phyloP scores from a whole-genome alignment of 2,113 vertebrate species.

The Gymnocephalus cernua region DNA sequence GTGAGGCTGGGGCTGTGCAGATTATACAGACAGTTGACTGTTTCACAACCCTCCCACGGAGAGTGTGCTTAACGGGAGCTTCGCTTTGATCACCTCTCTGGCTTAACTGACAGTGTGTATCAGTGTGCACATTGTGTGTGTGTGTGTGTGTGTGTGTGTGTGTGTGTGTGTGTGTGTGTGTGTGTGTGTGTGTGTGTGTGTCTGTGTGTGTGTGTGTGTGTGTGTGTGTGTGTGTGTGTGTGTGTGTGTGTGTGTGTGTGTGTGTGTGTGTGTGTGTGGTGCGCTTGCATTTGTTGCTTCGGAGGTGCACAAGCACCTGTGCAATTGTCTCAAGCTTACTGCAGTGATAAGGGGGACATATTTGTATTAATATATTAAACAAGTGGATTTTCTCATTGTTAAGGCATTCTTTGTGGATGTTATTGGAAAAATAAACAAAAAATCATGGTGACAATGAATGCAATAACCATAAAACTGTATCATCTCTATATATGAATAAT shows the following conservation, averaged over 20 bases:
- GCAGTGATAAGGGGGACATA: conserved; percentile 9
- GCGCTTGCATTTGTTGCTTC: conserved; percentile 19
- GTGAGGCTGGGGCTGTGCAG: conserved; percentile 40
- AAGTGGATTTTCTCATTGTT: neutral
- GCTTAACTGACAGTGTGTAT: conserved; percentile 63
- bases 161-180: conserved; percentile 23
- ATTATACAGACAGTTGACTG: conserved; percentile 73
- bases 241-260: conserved; percentile 19
- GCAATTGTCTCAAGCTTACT: conserved; percentile 12
- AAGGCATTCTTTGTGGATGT: conserved; percentile 3
- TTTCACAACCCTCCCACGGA: conserved; percentile 74
- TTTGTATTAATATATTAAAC: neutral
- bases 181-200: conserved; percentile 30
- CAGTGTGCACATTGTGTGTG: conserved; percentile 6
- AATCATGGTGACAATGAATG: neutral
- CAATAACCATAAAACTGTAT: neutral
- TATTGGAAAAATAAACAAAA: conserved; percentile 6
- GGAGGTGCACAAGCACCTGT: conserved; percentile 19
- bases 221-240: too few relatives aligned
- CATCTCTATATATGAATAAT: neutral
- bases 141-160: conserved; percentile 15
- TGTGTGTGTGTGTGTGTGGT: conserved; percentile 20
- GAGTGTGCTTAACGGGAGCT: conserved; percentile 68
- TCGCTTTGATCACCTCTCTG: conserved; percentile 74
- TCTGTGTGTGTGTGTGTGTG: conserved; percentile 20